A percentile compares a stretch with the other conserved stretches of the same genome.
phyloP scores from a whole-genome alignment of 1,140 invertebrate species.

The Ectropis grisescens region DNA sequence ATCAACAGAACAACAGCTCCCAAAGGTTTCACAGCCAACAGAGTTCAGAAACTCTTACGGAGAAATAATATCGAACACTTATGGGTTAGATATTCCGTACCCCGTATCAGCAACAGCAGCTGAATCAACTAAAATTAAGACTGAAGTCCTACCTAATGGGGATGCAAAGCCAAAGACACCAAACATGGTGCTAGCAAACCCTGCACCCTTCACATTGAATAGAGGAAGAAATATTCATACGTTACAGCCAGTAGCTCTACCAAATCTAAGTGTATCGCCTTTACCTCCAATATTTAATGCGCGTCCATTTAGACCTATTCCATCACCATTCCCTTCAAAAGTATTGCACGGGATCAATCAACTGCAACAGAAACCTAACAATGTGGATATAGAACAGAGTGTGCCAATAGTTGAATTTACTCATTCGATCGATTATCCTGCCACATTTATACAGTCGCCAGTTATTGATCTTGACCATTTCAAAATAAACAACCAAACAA shows the following conservation, averaged over 20 bases:
- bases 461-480: slow-evolving; percentile 70
- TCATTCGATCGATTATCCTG: slow-evolving; percentile 76
- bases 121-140: slow-evolving; percentile 50
- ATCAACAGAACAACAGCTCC: slow-evolving; percentile 33
- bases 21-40: slow-evolving; percentile 36
- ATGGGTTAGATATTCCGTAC: slow-evolving; percentile 39
- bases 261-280: slow-evolving; percentile 66
- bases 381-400: slow-evolving; percentile 72
- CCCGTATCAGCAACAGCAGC: slow-evolving; percentile 42
- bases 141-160: slow-evolving; percentile 34
- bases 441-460: slow-evolving; percentile 74
- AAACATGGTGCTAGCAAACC: slow-evolving; percentile 47
- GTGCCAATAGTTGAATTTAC: slow-evolving; percentile 74
- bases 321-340: slow-evolving; percentile 18
- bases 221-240: slow-evolving; percentile 59
- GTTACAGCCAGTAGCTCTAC: slow-evolving; percentile 67
- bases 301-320: slow-evolving; percentile 58
- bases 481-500: slow-evolving; percentile 37
- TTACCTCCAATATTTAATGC: slow-evolving; percentile 73
- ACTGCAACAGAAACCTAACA: slow-evolving; percentile 25
- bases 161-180: slow-evolving; percentile 11
- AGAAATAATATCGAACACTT: slow-evolving; percentile 40
- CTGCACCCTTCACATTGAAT: slow-evolving; percentile 53
- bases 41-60: slow-evolving; percentile 58
- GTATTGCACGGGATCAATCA: slow-evolving; percentile 26